These are phyloP conservation scores for Falco columbarius DNA, from an alignment of 2,797 vertebrate genomes.

Conservation along the genomic window DNA sequence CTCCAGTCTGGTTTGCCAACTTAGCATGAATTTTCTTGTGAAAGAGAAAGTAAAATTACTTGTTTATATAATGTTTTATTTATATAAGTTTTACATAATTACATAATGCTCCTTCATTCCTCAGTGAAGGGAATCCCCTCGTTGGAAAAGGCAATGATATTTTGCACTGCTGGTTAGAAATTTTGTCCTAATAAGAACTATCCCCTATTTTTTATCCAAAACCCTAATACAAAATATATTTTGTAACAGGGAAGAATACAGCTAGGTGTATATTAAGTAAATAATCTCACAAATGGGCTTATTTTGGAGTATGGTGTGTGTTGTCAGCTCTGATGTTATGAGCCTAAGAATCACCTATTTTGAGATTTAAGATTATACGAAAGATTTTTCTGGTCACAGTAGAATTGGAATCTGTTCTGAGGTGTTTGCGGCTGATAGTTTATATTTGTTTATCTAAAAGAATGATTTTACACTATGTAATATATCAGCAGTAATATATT, in stretches of 20 bases:
- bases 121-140: accelerated
- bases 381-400: background rate
- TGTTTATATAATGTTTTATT: background rate
- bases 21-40: background rate
- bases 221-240: background rate
- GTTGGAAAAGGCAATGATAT: background rate
- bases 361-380: background rate
- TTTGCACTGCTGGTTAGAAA: background rate
- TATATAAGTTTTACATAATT: no score
- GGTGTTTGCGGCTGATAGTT: background rate
- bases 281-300: background rate
- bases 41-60: background rate
- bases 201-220: background rate
- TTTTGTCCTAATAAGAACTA: background rate
- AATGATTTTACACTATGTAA: background rate
- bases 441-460: background rate
- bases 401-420: background rate
- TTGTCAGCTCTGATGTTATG: background rate
- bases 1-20: background rate
- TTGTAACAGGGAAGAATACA: background rate
- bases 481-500: background rate
- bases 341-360: background rate
- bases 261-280: background rate
- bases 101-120: background rate
- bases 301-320: background rate